These are phyloP conservation scores for Acanthacorydalis orientalis DNA, from an alignment of 2,888 invertebrate genomes.

Conservation along the genomic window DNA sequence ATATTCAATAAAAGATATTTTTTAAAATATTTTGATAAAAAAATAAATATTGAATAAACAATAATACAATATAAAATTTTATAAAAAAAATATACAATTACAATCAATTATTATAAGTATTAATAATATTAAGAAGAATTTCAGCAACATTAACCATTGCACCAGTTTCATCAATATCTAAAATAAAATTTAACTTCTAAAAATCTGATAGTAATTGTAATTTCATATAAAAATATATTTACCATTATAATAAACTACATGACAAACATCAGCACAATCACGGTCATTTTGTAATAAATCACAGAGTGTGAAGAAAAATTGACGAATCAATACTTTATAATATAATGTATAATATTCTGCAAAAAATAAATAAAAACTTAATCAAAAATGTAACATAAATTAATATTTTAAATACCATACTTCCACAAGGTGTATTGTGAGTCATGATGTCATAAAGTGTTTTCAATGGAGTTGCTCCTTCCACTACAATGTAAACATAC, in stretches of 20 bases:
- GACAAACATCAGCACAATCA: neutral
- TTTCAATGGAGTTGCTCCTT: constrained; percentile 1
- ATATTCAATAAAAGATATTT: too few relatives aligned
- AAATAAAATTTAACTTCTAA: neutral
- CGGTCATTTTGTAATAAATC: neutral
- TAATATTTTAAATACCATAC: too few relatives aligned
- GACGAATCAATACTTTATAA: neutral
- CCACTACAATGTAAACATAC: neutral
- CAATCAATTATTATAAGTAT: neutral
- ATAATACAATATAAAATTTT: too few relatives aligned
- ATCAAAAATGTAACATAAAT: too few relatives aligned
- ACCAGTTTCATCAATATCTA: neutral
- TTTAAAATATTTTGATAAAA: too few relatives aligned
- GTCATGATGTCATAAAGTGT: neutral
- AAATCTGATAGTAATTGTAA: too few relatives aligned
- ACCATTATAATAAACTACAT: neutral
- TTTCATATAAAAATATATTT: neutral
- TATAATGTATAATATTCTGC: neutral
- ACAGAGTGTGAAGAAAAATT: neutral
- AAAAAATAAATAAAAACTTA: neutral
- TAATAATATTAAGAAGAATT: neutral
- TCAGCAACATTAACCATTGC: neutral
- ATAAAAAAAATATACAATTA: too few relatives aligned
- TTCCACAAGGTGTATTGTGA: too few relatives aligned
- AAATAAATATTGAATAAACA: too few relatives aligned